Base-by-base conservation (phyloP, 30 jellyfish, hydroid and myxozoan genomes). In the Rhopilema esculentum region DNA sequence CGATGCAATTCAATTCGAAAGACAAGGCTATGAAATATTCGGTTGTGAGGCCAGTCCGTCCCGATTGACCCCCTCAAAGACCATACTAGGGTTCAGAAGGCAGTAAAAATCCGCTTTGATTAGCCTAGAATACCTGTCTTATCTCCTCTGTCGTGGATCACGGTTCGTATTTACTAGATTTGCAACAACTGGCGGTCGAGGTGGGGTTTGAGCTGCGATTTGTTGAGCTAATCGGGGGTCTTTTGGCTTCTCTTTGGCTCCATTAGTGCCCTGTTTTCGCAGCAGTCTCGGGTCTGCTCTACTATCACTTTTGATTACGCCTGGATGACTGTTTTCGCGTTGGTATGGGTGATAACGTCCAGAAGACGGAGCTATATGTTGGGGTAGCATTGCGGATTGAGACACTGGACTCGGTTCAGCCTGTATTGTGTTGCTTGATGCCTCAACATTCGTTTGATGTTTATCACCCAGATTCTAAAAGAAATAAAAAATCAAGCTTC, bases 111-210 rank as follows among this genome's bases (percentile, higher is more conserved):
- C n/a, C n/a, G n/a, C n/a, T n/a, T n/a, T n/a, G n/a, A n/a, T n/a
- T n/a, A n/a, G n/a, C n/a, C n/a, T n/a, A n/a, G n/a, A 51, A 51
- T 9, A 67, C 1, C 28, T 67, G 1, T 16, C 49, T 6, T 48
- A 89, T 48, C 97, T 61, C 74, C 97, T 73, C 67, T 89, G 97
- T 52, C 97, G 31, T 57, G 97, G 97, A 62, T 89, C 97, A 30
- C 97, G 32, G 74, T 66, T 89, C 19, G 91, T 72, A 57, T 89
- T 89, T 4, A 89, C 97, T 49, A 63, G 88, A 49, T 89, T 89
- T 50, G 84, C 21, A 23, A 86, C 33, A 49, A 53, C 53, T 27
- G 85, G 61, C 8, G 82, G 67, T 64, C 89, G 32, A 6, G 81
- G 72, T 23, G 72, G 21, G 16, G 80, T 66, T 49, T 81, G 92